Evolutionary conservation across 2,113 vertebrate species (phyloP), one percentile per base, ranked within the genome.

Genomic region (Thamnaconus septentrionalis): DNA sequence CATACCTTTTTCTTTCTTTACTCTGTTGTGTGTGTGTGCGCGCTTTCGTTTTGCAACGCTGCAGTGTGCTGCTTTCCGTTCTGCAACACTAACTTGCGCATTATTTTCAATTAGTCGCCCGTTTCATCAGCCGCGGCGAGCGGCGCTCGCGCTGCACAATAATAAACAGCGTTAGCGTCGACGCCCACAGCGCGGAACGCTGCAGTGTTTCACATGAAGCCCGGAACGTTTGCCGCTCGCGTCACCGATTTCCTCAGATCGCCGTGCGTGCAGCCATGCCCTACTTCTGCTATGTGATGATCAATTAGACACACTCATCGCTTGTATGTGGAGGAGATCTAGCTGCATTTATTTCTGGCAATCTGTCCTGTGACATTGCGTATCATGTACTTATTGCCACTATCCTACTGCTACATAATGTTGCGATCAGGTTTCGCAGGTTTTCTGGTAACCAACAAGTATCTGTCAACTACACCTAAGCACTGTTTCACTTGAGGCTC

Each of bases 51-150:
- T 31, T 31, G 18, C 18, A 31, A 31, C 58, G 41, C 31, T 56
- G 55, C 51, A 41, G 56, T 79, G 76, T 82, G 65, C 70, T 62
- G 59, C 74, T 31, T 75, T 74, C 69, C 51, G 75, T 75, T 80
- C 75, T 61, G 57, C 61, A 63, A 73, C 60, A 67, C 59, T 72
- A 65, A 81, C 73, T 31, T 69, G 59, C 74, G 71, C 71, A 84
- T 80, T 79, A 76, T 80, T 81, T 76, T 64, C 64, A 56, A 82
- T 81, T 76, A 84, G 76, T 31, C 8, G 53, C 45, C 57, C 55
- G 59, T 76, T 85, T 83, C 71, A 80, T 83, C 78, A 78, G 73
- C 72, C 64, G 62, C 18, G 18, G 18, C 18, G 64, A 74, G 69
- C 69, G 51, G 40, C 71, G 53, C 75, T 80, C 75, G 73, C 73